Conservation (phyloP, 2,888 invertebrate species). For the Linyphia triangularis region DNA sequence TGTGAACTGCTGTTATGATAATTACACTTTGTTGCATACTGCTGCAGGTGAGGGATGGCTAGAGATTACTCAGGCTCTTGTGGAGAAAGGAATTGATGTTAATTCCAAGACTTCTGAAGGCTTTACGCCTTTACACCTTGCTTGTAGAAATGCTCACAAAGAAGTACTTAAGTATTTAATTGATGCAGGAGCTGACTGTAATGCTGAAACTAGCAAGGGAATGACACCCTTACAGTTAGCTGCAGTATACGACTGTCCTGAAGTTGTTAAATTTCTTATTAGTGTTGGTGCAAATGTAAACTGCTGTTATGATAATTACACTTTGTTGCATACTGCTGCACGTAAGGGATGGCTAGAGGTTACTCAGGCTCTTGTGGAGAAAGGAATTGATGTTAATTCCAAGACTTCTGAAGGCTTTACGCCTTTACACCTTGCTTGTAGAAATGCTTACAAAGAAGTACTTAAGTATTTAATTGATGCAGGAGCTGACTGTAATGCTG, state of each 20-base stretch:
- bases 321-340: neutral
- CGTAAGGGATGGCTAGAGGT: neutral
- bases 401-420: neutral
- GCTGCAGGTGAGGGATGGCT: neutral
- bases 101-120: constrained; percentile 6
- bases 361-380: neutral
- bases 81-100: constrained; percentile 2
- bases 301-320: neutral
- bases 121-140: constrained; percentile 3
- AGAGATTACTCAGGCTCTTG: neutral
- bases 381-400: neutral
- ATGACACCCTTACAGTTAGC: too few relatives aligned
- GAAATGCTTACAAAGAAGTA: neutral
- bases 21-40: constrained; percentile 1
- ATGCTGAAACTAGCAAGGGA: too few relatives aligned
- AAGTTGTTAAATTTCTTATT: too few relatives aligned
- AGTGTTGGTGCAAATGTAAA: too few relatives aligned
- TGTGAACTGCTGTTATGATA: too few relatives aligned
- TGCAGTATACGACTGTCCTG: too few relatives aligned
- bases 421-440: constrained; percentile 3
- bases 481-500: neutral
- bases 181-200: neutral
- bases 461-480: neutral
- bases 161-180: neutral
- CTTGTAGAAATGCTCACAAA: neutral